A percentile compares a stretch with the other conserved stretches of the same genome.
Evolutionary conservation across 2,113 vertebrate genomes (phyloP).

Genomic region (Pholis gunnellus): DNA sequence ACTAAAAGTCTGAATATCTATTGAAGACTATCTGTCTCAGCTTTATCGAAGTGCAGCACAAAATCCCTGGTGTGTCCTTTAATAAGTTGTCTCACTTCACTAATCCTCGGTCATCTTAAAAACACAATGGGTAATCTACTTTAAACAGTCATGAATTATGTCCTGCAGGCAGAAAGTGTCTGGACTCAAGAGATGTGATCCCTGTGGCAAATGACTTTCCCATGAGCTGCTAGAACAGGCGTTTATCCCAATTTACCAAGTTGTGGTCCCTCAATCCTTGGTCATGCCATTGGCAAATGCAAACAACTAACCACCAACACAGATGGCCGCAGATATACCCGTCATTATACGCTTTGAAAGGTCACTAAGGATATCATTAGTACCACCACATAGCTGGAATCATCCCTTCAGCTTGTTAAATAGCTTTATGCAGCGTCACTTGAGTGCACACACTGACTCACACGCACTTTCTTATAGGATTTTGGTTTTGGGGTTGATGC

Average conservation of each 20-base stretch:
- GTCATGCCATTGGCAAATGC: conserved; percentile 47
- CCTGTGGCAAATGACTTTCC: conserved; percentile 54
- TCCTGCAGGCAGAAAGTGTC: conserved; percentile 22
- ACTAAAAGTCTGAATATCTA: background rate
- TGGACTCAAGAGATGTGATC: conserved; percentile 34
- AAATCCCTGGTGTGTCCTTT: background rate
- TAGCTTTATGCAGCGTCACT: conserved; percentile 5
- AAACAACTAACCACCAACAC: conserved; percentile 41
- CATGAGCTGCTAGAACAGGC: conserved; percentile 45
- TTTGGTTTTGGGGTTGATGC: conserved; percentile 36
- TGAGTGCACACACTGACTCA: conserved; percentile 13
- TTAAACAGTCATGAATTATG: conserved; percentile 46
- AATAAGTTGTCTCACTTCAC: conserved; percentile 9
- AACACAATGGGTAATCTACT: conserved; percentile 27
- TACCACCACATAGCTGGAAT: conserved; percentile 52
- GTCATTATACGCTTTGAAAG: conserved; percentile 50
- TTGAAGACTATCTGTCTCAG: background rate
- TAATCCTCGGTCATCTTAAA: conserved; percentile 1
- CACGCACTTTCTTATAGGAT: conserved; percentile 8
- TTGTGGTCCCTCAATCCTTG: conserved; percentile 41
- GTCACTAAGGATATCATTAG: conserved; percentile 58
- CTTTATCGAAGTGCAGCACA: background rate
- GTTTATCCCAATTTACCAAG: conserved; percentile 45
- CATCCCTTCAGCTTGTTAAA: conserved; percentile 42
- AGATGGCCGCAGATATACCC: conserved; percentile 46